Evolutionary conservation across 2,888 invertebrate genomes (phyloP), one percentile per base, ranked within the genome.

Genomic region (Cryptophagus acutangulus): DNA sequence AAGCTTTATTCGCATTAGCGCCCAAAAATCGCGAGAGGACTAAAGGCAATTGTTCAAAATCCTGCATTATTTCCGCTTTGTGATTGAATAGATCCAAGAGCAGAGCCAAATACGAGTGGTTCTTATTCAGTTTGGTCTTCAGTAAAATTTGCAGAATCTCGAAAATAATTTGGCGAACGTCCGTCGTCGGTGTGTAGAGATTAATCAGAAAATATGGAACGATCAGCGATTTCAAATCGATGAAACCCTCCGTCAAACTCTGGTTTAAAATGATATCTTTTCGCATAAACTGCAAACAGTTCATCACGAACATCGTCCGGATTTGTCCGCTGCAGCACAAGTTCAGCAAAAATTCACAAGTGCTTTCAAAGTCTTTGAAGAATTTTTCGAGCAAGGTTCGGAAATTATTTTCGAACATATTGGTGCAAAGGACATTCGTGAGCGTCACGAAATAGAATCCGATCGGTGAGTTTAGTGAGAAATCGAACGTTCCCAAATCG

Each of bases 11-110:
- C 51, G 76, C 74, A 6, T 37, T 33, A 2, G 49, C 36, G 0
- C 75, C 76, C 1, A 85, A 51, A 38, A 82, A 66, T 8, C 78
- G 79, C 48, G 77, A 81, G 1, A 87, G 59, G 13, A 80, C 70
- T 25, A 83, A 67, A 0, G 77, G 71, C 12, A 84, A 65, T 59
- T 87, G 86, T 46, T 83, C 78, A 24, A 75, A 67, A 55, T 87
- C 87, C 45, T 83, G 62, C 17, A 74, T 49, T 26, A 87, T 70
- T 59, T 86, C 87, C 38, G 61, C 60, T 30, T 50, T 51, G 26
- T 57, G 48, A 17, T 49, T 49, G n/a, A 49, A 42, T 13, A 61
- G 6, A 16, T 31, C 46, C 20, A 51, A 36, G 2, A 61, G 36
- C 5, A 54, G 24, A 2, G 24, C 25, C 16, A 8, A n/a, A 33